These are phyloP conservation scores for Euproctis similis DNA, from an alignment of 2,888 invertebrate genomes.

Conservation along the genomic window DNA sequence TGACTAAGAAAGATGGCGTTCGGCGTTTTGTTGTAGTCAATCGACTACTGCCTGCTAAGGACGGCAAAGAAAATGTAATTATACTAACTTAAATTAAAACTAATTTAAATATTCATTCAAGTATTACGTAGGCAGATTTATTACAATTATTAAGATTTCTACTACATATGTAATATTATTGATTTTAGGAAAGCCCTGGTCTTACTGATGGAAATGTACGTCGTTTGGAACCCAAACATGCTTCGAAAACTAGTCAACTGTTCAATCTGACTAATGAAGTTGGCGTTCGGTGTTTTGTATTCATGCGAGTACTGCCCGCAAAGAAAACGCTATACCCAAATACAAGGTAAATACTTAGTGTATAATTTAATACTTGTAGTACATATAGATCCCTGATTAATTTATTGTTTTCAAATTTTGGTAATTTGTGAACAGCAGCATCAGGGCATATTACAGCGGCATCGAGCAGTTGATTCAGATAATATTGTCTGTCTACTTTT, in stretches of 20 bases:
- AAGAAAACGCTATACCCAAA: constrained; percentile 79
- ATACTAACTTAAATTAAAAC: no score
- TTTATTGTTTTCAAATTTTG: constrained; percentile 44
- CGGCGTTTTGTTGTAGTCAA: constrained; percentile 97
- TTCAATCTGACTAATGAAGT: constrained; percentile 98
- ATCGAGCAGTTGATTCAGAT: constrained; percentile 69
- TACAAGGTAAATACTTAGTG: no score
- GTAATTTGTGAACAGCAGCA: constrained; percentile 43
- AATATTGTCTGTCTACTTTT: constrained; percentile 59
- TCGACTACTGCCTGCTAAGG: constrained; percentile 89
- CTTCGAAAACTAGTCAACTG: constrained; percentile 96
- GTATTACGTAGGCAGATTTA: no score
- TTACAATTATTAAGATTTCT: no score
- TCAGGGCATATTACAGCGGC: constrained; percentile 56
- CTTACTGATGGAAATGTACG: constrained; percentile 95
- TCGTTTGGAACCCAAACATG: constrained; percentile 97
- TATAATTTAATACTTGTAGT: no score
- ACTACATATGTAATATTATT: no score
- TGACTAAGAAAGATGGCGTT: constrained; percentile 97
- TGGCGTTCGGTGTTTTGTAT: constrained; percentile 97
- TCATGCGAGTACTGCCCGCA: constrained; percentile 92
- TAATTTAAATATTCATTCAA: no score
- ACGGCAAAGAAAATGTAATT: constrained; percentile 85
- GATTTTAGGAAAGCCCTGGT: constrained; percentile 97
- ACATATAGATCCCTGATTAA: constrained; percentile 46